Evolutionary conservation across 2,888 invertebrate genomes (phyloP).

Genomic region (Heliconius ethilla): DNA sequence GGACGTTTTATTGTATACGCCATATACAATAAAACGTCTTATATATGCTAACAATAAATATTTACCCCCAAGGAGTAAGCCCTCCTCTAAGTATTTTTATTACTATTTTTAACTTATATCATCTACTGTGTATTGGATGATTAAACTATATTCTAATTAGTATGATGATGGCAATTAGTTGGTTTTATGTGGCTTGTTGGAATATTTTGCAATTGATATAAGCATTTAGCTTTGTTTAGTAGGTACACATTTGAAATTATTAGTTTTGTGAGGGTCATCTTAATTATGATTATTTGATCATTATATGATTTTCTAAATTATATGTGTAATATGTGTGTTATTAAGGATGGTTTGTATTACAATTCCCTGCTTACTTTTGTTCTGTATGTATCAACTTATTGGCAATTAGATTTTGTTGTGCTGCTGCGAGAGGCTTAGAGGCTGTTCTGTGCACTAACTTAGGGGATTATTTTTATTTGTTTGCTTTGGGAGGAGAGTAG

Average conservation of each 20-base stretch:
- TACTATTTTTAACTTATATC: constrained; percentile 30
- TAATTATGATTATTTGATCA: neutral
- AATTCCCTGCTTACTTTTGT: too few relatives aligned
- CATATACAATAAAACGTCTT: neutral
- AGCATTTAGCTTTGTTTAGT: neutral
- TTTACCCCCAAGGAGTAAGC: neutral
- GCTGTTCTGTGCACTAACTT: neutral
- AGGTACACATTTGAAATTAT: neutral
- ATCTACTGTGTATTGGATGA: constrained; percentile 8
- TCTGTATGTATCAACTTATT: too few relatives aligned
- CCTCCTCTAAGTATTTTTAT: constrained; percentile 30
- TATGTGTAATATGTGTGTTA: neutral
- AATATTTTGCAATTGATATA: neutral
- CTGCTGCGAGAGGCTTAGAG: neutral
- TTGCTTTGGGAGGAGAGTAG: neutral
- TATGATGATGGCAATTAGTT: constrained; percentile 22
- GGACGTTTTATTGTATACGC: too few relatives aligned
- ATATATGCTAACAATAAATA: constrained; percentile 1
- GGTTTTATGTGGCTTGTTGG: neutral
- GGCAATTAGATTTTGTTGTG: too few relatives aligned
- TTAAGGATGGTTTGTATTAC: neutral
- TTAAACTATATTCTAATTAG: constrained; percentile 33
- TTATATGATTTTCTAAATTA: neutral
- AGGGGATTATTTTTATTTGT: neutral
- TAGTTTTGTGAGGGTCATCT: neutral